Evolutionary conservation across 1,140 invertebrate genomes (phyloP), one percentile per base, ranked within the genome.

Genomic region (Drosophila quadrilineata): DNA sequence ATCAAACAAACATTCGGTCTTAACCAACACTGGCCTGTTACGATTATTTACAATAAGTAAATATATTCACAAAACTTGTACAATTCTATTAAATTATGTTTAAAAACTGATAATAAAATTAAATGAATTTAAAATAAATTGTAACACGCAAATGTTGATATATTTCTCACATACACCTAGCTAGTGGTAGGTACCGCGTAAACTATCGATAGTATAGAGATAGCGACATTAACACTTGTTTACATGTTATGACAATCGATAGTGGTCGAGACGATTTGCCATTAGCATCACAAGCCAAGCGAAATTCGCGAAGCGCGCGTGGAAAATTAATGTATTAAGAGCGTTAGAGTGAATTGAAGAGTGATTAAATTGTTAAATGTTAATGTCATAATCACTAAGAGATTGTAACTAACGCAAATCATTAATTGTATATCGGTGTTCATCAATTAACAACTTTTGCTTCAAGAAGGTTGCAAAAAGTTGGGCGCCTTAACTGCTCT

Each of bases 401-500:
- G 52, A 31, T 59, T 10, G 12, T 6, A 9, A 14, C 31, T 2
- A 40, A 29, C 58, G 16, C 63, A 36, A 12, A 3, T n/a, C 1
- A 40, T 22, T 26, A n/a, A 52, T 17, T 26, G 10, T 10, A 56
- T 19, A 33, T 71, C 17, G 53, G 49, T 67, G 54, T 50, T 56
- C n/a, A 49, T 50, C 38, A 40, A 19, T 52, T 24, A 41, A 53
- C 50, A 54, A 46, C 52, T 26, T 40, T 54, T 49, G 35, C 50
- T 38, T 33, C 14, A 2, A 24, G 9, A 31, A 50, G 67, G n/a
- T 65, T 63, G 71, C 60, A 26, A 53, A 59, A 59, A 58, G 58
- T 77, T 79, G 64, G 73, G 76, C 76, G 76, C 76, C 73, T 76
- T 80, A 76, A 60, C 33, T 36, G 36, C 29, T 24, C 28, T 24